Base-by-base conservation (phyloP, 2,888 invertebrate species). In the Nephrotoma flavescens region DNA sequence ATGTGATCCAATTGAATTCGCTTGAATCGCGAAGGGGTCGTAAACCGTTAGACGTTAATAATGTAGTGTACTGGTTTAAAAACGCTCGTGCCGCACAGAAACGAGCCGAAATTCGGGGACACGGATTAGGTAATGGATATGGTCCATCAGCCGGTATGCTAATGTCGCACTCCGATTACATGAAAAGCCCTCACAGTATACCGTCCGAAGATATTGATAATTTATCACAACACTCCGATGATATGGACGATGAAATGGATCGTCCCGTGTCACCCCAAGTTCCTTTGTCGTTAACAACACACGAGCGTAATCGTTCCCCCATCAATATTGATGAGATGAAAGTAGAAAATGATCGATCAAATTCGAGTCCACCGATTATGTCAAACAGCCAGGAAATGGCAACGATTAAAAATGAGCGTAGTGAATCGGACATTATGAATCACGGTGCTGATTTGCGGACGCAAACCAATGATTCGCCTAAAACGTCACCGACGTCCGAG, bases 41-140 rank as follows among this genome's bases (percentile, higher is more conserved):
- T 86, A 98, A 98, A 90, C 98, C 98, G 0, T 92, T 99, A 86
- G 98, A 99, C 91, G 96, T 98, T 4, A 98, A 98, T 90, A 98
- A 98, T 90, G 98, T 98, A 15, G 98, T 98, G 15, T 97, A 97
- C 90, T 97, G 97, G 97, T 99, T 99, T 92, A 98, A 99, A 91
- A 99, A 99, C 90, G 98, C 99, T 0, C 94, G 99, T 86, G 99
- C 99, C 0, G 98, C 98, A 0, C 97, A 97, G 90, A 97, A 98
- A 90, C 93, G 98, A 83, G 97, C 97, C 2, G 97, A 97, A 92
- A 93, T 96, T 89, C 93, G 96, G 88, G 93, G 95, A 86, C 87
- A 90, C 86, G 90, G 90, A 0, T 89, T 90, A 1, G 91, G 91
- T 85, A 92, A 92, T 86, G 92, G 92, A 0, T 92, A 91, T 87